phyloP scores from a whole-genome alignment of 1,140 invertebrate species.

The Drosophila parvula region DNA sequence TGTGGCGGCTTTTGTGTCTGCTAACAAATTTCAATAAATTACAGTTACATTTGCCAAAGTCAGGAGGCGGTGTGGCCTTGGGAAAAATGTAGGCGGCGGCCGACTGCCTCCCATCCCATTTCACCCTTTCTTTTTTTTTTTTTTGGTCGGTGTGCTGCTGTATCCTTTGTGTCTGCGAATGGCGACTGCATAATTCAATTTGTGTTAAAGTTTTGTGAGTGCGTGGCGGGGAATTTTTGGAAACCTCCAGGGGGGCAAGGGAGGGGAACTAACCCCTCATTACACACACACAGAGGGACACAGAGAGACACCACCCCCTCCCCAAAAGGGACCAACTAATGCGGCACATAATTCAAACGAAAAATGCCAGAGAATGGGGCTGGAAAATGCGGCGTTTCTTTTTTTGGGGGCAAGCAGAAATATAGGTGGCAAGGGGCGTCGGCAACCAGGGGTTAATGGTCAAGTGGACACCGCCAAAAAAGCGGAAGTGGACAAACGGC shows the following conservation, averaged over 20 bases:
- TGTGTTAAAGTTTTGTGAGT: constrained; percentile 74
- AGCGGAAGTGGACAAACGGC: constrained; percentile 7
- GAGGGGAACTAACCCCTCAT: background rate
- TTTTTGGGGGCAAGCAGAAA: background rate
- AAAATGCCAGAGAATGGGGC: constrained; percentile 18
- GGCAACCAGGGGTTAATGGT: constrained; percentile 5
- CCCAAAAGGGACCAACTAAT: constrained; percentile 47
- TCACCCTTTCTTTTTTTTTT: background rate
- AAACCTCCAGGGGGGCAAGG: background rate
- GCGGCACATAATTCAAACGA: constrained; percentile 75
- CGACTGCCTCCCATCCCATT: background rate
- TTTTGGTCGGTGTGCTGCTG: background rate
- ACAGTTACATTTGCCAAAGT: constrained; percentile 80
- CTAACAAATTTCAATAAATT: constrained; percentile 82
- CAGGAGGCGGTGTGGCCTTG: constrained; percentile 51
- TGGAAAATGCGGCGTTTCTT: background rate
- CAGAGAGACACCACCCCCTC: background rate
- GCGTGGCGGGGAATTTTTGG: constrained; percentile 56
- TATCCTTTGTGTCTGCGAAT: constrained; percentile 6
- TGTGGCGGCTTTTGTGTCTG: constrained; percentile 69
- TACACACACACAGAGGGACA: background rate
- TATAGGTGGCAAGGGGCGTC: no score
- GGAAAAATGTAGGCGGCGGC: background rate
- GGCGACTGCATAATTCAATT: constrained; percentile 78
- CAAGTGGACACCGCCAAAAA: constrained; percentile 6